Evolutionary conservation across 1,140 invertebrate genomes (phyloP), one percentile per base, ranked within the genome.

Genomic region (Drosophila subobscura): DNA sequence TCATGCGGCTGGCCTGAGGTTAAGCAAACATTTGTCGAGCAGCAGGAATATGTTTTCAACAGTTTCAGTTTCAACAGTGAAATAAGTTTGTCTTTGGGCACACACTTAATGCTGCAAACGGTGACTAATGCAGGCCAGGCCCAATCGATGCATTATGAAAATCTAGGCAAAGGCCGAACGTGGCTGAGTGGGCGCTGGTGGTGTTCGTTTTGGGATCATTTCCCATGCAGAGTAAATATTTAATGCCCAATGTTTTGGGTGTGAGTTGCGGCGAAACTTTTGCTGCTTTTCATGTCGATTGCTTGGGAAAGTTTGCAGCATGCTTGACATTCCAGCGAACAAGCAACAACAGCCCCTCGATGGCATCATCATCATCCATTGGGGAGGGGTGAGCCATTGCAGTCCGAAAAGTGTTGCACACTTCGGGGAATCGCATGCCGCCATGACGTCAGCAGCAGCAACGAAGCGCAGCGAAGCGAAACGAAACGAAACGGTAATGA

Each of bases 371-470:
- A 37, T 37, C 33, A 10, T 33, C 42, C 12, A 14, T 20, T 20
- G 10, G 37, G n/a, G n/a, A n/a, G n/a, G n/a, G n/a, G n/a, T n/a
- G n/a, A 61, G 23, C 58, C 51, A 14, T n/a, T 37, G 65, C 65
- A 54, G 29, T 4, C 3, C 27, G 75, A 77, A 78, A 84, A 67
- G 58, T 67, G 76, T 76, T 84, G 79, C 79, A 83, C 78, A 64
- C 79, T 83, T 83, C 73, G 55, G 64, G 79, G 33, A 37, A 4
- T 37, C 33, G 79, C 45, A 47, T 12, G n/a, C 10, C 44, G 51
- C 70, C 67, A 83, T 83, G 79, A 83, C 79, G 79, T 83, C 79
- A 83, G 79, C 75, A 60, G 63, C 42, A 56, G 64, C 59, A 58
- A 57, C 54, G 59, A 46, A 46, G 47, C 16, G 20, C 14, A 8